These are phyloP conservation scores for Penelope pileata DNA, from an alignment of 2,113 vertebrate species.

Conservation along the genomic window DNA sequence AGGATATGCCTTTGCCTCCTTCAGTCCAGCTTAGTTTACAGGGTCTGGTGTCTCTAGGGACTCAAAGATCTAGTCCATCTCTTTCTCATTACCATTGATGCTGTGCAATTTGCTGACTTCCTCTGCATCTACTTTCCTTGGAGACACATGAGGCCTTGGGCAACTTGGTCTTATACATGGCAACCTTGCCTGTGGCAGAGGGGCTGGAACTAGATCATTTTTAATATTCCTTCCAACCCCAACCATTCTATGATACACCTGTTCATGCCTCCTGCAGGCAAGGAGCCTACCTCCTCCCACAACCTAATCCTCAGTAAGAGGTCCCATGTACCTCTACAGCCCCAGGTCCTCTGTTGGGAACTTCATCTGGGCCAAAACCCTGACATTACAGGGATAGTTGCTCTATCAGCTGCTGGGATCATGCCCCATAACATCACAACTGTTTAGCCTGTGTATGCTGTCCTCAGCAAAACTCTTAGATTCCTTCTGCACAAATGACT, in stretches of 20 bases:
- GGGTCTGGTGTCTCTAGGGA: background rate
- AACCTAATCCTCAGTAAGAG: background rate
- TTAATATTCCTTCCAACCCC: too few species aligned
- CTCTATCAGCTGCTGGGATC: background rate
- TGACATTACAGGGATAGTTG: background rate
- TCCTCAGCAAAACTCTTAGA: background rate
- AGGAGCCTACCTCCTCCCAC: background rate
- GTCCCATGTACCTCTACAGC: background rate
- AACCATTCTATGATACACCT: too few species aligned
- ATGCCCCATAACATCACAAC: background rate
- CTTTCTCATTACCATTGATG: background rate
- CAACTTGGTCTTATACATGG: too few species aligned
- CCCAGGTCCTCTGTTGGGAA: rapidly evolving
- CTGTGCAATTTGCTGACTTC: background rate
- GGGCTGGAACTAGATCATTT: too few species aligned
- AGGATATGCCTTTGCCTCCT: background rate
- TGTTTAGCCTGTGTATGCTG: background rate
- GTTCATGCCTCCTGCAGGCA: background rate
- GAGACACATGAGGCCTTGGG: too few species aligned
- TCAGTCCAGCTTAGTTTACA: background rate
- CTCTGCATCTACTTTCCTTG: background rate
- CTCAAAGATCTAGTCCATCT: background rate
- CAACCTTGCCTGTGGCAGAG: too few species aligned
- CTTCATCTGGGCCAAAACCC: background rate
- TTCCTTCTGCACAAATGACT: background rate